phyloP scores from a whole-genome alignment of 2,888 invertebrate genomes.

The Lepidochitona cinerea region DNA sequence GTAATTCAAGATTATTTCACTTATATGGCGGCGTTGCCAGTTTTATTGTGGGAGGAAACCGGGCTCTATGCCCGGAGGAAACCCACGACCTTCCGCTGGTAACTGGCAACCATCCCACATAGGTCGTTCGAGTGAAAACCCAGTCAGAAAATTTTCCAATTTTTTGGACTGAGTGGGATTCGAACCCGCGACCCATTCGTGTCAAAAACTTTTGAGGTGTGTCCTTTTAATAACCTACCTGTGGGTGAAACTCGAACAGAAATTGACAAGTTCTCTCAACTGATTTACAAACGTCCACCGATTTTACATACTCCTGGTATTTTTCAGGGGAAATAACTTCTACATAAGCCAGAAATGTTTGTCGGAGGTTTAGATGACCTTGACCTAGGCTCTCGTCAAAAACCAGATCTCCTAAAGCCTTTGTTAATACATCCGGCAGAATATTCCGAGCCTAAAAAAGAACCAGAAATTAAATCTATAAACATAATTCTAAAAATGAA shows the following conservation, averaged over 20 bases:
- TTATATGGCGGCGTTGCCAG: too few species aligned
- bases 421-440: conserved; percentile 51
- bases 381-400: conserved; percentile 60
- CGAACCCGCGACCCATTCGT: too few species aligned
- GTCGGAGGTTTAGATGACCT: conserved; percentile 50
- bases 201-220: too few species aligned
- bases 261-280: conserved; percentile 61
- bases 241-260: conserved; percentile 33
- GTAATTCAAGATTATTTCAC: too few species aligned
- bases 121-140: too few species aligned
- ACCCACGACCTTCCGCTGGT: too few species aligned
- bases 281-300: conserved; percentile 52
- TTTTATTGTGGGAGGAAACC: too few species aligned
- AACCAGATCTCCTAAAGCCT: conserved; percentile 43
- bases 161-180: too few species aligned
- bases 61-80: too few species aligned
- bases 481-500: conserved; percentile 9
- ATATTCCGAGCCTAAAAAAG: conserved; percentile 28
- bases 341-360: conserved; percentile 45
- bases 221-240: too few species aligned
- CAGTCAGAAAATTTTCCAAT: too few species aligned
- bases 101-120: too few species aligned
- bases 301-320: conserved; percentile 43
- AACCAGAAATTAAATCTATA: background rate
- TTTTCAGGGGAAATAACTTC: conserved; percentile 47